These are phyloP conservation scores for Amblyopsis hoosieri DNA, from an alignment of 2,797 vertebrate species.

Conservation along the genomic window DNA sequence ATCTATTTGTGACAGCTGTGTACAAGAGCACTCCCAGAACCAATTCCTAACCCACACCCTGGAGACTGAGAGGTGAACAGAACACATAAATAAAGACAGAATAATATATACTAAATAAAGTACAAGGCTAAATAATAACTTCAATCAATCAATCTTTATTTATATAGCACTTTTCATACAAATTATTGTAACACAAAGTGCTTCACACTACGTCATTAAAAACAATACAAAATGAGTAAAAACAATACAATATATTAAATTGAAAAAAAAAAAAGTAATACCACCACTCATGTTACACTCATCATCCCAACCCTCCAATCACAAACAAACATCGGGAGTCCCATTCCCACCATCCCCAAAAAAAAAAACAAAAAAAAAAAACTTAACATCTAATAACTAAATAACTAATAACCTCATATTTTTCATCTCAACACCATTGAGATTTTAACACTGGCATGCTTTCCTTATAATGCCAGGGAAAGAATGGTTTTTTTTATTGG, in stretches of 20 bases:
- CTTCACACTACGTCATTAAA: too few relatives aligned
- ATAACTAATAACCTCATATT: neutral
- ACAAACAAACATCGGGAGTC: too few relatives aligned
- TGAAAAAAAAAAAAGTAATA: too few relatives aligned
- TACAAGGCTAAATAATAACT: neutral
- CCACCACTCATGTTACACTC: too few relatives aligned
- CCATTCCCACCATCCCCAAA: too few relatives aligned
- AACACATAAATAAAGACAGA: neutral
- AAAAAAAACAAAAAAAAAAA: too few relatives aligned
- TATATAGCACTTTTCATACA: too few relatives aligned
- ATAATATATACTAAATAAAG: neutral
- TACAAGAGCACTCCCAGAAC: conserved; percentile 21
- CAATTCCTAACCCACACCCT: conserved; percentile 20
- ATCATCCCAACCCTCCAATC: too few relatives aligned
- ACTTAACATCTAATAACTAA: too few relatives aligned
- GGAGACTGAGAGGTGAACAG: conserved; percentile 53
- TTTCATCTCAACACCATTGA: neutral
- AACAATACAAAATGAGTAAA: too few relatives aligned
- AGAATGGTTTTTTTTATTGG: neutral
- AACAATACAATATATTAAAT: too few relatives aligned
- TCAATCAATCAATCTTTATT: neutral
- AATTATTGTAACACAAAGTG: too few relatives aligned
- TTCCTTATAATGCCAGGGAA: neutral
- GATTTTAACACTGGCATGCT: neutral
- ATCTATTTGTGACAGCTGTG: conserved; percentile 17